phyloP scores from a whole-genome alignment of 2,888 invertebrate species.

The Drosophila pseudotalamancana region DNA sequence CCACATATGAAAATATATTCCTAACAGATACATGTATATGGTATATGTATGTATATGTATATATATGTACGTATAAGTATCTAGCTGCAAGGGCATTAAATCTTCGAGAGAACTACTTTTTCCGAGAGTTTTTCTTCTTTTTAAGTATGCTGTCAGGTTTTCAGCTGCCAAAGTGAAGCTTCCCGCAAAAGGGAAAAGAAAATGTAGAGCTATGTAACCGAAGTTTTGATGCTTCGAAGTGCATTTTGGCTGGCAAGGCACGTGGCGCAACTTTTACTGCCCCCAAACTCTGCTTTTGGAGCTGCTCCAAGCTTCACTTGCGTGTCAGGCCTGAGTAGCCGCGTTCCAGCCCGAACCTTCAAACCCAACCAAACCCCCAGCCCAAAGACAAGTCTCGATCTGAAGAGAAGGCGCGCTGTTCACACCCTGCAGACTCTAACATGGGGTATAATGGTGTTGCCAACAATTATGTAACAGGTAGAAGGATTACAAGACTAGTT shows the following conservation, averaged over 20 bases:
- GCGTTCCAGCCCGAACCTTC: neutral
- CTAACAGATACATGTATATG: no score
- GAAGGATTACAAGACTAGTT: no score
- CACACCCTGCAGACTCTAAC: no score
- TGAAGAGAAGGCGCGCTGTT: conserved; percentile 35
- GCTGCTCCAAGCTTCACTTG: conserved; percentile 34
- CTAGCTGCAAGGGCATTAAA: conserved; percentile 2
- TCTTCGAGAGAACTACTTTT: conserved; percentile 1
- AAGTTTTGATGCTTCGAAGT: conserved; percentile 59
- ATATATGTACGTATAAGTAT: neutral
- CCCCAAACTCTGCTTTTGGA: neutral
- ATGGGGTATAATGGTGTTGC: no score
- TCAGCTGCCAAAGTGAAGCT: conserved; percentile 37
- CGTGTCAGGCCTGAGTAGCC: conserved; percentile 43
- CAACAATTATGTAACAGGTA: no score
- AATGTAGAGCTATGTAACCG: conserved; percentile 50
- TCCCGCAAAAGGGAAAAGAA: conserved; percentile 7
- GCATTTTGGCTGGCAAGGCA: conserved; percentile 61
- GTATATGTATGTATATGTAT: no score
- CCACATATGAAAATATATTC: no score
- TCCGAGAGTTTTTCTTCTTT: conserved; percentile 5
- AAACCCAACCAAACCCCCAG: neutral
- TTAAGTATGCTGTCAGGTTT: conserved; percentile 54
- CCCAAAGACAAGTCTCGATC: conserved; percentile 37
- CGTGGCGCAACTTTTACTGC: conserved; percentile 60